Percentiles rank a stretch among this genome's conserved stretches.
Evolutionary conservation across 2,113 vertebrate species (phyloP).

Genomic region (Camelus bactrianus): DNA sequence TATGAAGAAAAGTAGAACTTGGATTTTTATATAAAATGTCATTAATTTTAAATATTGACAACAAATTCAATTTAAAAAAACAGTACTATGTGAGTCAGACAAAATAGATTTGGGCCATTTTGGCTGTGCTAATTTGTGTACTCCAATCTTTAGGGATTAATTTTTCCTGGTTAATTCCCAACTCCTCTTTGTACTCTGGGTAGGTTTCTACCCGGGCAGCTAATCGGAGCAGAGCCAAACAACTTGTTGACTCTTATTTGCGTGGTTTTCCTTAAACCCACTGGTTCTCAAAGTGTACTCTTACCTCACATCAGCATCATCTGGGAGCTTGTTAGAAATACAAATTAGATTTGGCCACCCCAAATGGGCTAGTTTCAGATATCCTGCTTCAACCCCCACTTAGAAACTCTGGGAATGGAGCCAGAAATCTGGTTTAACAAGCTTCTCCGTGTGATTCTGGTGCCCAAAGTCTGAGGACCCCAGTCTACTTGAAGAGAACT

Average conservation of each 20-base stretch:
- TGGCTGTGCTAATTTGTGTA: background rate
- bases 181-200: background rate
- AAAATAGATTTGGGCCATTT: background rate
- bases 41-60: conserved; percentile 34
- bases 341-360: background rate
- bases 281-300: conserved; percentile 3
- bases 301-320: background rate
- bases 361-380: conserved; percentile 2
- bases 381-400: background rate
- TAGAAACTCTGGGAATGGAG: background rate
- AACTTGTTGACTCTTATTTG: background rate
- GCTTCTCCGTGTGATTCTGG: background rate
- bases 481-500: conserved; percentile 8
- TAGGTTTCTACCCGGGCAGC: background rate
- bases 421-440: conserved; percentile 34
- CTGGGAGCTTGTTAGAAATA: conserved; percentile 3
- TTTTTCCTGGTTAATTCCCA: conserved; percentile 15
- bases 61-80: conserved; percentile 45
- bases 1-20: background rate
- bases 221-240: conserved; percentile 1
- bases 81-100: background rate
- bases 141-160: background rate
- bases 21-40: conserved; percentile 44
- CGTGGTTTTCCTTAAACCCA: background rate
- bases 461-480: background rate